Evolutionary conservation across 2,888 invertebrate genomes (phyloP), one percentile per base, ranked within the genome.

Genomic region (Pseudococcus longispinus): DNA sequence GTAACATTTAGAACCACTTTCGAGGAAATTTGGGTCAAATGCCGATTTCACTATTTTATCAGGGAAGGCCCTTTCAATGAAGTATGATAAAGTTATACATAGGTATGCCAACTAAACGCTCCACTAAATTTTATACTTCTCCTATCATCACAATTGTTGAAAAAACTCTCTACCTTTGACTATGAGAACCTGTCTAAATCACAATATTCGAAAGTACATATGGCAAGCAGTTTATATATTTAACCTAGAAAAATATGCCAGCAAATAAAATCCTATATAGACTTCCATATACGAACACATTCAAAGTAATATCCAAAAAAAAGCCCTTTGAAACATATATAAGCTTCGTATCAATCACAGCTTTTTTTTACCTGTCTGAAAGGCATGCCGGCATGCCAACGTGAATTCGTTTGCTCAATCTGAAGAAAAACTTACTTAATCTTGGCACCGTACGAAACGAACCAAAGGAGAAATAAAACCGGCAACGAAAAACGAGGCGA

Each of bases 371-470:
- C 60, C 60, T 60, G 60, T 60, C 60, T 60, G 60, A 60, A 60
- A 60, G 23, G 60, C 20, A 60, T 60, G 2, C 23, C 20, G 13
- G 60, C 20, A 60, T 60, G 2, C 23, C 20, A 8, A 60, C 23
- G 60, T 23, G 13, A 23, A 60, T 60, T 60, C 60, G 60, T 60
- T 60, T 20, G 15, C 60, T 23, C 20, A 23, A 60, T 60, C 23
- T 23, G 60, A 60, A 60, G 60, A 60, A 60, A 55, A 55, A 60
- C 60, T 60, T 60, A 60, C 60, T 60, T 60, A 60, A 60, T 60
- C 60, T 60, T 9, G 60, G 60, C 23, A 1, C 0, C 6, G 23
- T n/a, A 23, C 60, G 11, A 20, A 4, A n/a, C 3, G 18, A 23
- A n/a, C n/a, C n/a, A n/a, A n/a, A 60, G 23, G 15, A 60, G 15